Evolutionary conservation across 2,113 vertebrate species (phyloP).

Genomic region (Rallus limicola): DNA sequence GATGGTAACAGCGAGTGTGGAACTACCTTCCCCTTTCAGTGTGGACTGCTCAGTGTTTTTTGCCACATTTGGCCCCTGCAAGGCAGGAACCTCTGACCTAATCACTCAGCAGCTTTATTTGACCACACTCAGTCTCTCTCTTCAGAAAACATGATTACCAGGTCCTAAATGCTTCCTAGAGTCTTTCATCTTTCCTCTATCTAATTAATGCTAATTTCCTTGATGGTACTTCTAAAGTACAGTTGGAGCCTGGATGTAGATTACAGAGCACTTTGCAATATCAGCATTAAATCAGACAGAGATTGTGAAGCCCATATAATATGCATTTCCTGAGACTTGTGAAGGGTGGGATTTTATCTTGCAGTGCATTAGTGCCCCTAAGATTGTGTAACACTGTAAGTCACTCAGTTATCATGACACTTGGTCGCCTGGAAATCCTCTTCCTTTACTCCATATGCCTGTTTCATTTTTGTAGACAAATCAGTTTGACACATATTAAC

Average conservation of each 20-base stretch:
- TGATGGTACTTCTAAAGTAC: constrained; percentile 23
- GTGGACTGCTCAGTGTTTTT: neutral
- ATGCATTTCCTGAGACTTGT: constrained; percentile 45
- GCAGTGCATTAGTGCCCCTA: constrained; percentile 36
- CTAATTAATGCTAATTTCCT: constrained; percentile 67
- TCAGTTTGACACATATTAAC: constrained; percentile 33
- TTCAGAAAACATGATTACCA: constrained; percentile 47
- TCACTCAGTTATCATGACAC: constrained; percentile 26
- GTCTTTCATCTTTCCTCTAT: constrained; percentile 62
- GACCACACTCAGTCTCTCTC: constrained; percentile 10
- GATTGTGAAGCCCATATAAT: neutral
- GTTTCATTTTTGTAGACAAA: constrained; percentile 27
- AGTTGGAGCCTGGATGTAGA: constrained; percentile 44
- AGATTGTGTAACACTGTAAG: constrained; percentile 8
- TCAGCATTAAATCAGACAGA: constrained; percentile 52
- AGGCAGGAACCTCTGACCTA: constrained; percentile 28
- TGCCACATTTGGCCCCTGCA: neutral
- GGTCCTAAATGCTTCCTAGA: constrained; percentile 55
- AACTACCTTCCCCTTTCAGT: neutral
- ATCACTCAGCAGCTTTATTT: constrained; percentile 46
- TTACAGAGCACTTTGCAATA: constrained; percentile 51
- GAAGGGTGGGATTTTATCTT: constrained; percentile 47
- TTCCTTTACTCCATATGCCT: neutral
- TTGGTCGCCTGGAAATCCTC: constrained; percentile 26
- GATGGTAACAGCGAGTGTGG: neutral